Evolutionary conservation across 2,888 invertebrate genomes (phyloP).

Genomic region (Callyntrura guangdongensis): DNA sequence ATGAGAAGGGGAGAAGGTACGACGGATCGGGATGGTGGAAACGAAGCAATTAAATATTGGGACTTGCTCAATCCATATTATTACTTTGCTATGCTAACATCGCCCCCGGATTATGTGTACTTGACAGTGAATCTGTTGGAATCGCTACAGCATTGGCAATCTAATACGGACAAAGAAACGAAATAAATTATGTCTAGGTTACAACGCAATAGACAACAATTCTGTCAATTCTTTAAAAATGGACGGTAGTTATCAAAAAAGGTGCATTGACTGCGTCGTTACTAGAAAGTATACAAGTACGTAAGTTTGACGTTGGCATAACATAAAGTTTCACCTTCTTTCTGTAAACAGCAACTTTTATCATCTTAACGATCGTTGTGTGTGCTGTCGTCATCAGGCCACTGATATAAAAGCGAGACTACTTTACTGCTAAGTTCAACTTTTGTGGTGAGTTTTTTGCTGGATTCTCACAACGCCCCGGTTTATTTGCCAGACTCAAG

Average conservation of each 20-base stretch:
- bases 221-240: background rate
- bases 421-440: background rate
- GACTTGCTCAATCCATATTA: slow-evolving; percentile 37
- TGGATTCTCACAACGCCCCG: slow-evolving; percentile 15
- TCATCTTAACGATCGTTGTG: background rate
- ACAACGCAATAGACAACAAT: background rate
- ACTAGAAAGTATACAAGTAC: background rate
- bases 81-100: background rate
- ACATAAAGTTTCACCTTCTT: background rate
- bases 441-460: background rate
- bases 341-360: background rate
- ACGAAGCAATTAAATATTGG: slow-evolving; percentile 29
- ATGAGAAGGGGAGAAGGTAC: background rate
- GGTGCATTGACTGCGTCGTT: background rate
- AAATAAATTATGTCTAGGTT: background rate
- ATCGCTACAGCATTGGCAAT: background rate
- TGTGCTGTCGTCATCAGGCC: slow-evolving; percentile 22
- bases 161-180: background rate
- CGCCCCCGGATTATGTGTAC: slow-evolving; percentile 15
- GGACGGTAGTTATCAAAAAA: background rate
- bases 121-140: slow-evolving; percentile 13
- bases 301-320: background rate
- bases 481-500: background rate
- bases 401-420: no score
- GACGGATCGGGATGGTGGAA: no score